These are phyloP conservation scores for Hipparchia semele DNA, from an alignment of 2,888 invertebrate genomes.

Conservation along the genomic window DNA sequence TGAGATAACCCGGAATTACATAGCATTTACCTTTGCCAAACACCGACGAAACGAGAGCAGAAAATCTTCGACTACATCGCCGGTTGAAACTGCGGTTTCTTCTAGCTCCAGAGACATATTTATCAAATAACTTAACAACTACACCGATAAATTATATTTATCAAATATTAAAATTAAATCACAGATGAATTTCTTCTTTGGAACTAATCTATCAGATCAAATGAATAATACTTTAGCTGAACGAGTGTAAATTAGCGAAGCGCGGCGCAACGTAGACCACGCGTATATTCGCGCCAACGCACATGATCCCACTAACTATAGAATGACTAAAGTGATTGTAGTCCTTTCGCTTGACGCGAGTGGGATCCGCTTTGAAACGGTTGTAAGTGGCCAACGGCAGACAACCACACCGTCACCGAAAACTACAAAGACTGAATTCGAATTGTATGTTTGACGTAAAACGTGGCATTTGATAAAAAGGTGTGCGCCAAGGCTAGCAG, in stretches of 20 bases:
- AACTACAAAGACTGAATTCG: conserved; percentile 14
- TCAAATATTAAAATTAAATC: conserved; percentile 58
- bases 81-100: conserved; percentile 83
- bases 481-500: conserved; percentile 46
- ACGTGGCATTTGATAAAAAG: conserved; percentile 51
- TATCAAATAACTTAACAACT: conserved; percentile 50
- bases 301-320: conserved; percentile 62
- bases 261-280: conserved; percentile 45
- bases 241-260: conserved; percentile 52
- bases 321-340: conserved; percentile 47
- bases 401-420: conserved; percentile 29
- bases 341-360: conserved; percentile 45
- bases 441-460: conserved; percentile 8
- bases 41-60: conserved; percentile 87
- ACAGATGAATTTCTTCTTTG: conserved; percentile 71
- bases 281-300: conserved; percentile 55
- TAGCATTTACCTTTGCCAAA: conserved; percentile 86
- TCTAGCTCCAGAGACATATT: conserved; percentile 87
- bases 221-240: conserved; percentile 54
- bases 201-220: conserved; percentile 70
- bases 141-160: conserved; percentile 53
- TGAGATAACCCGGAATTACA: conserved; percentile 68
- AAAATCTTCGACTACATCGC: conserved; percentile 90
- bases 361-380: conserved; percentile 62
- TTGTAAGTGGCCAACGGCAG: conserved; percentile 47